Percentiles rank a stretch among this genome's conserved stretches.
Evolutionary conservation across 2,888 invertebrate genomes (phyloP).

Genomic region (Ditylenchus weischeri): DNA sequence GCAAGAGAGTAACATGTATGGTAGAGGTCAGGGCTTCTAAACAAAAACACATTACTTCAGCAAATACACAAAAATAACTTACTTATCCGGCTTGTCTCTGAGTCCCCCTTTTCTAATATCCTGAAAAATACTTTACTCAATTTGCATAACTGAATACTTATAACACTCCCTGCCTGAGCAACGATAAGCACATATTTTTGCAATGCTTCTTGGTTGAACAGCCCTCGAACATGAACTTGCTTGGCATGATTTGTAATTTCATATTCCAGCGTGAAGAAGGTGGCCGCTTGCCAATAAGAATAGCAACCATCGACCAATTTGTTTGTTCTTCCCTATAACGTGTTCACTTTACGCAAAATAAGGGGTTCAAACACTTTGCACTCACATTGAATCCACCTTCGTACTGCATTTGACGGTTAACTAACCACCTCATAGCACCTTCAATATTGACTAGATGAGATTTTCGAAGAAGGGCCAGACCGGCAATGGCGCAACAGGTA

Average conservation of each 20-base stretch:
- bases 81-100: slow-evolving; percentile 93
- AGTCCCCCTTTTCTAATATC: slow-evolving; percentile 71
- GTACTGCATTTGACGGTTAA: slow-evolving; percentile 82
- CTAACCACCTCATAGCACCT: slow-evolving; percentile 71
- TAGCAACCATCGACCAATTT: slow-evolving; percentile 98
- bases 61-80: slow-evolving; percentile 2
- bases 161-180: slow-evolving; percentile 68
- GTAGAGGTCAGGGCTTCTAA: slow-evolving; percentile 81
- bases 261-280: slow-evolving; percentile 78
- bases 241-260: slow-evolving; percentile 65
- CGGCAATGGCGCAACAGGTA: slow-evolving; percentile 90
- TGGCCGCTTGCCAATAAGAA: slow-evolving; percentile 96
- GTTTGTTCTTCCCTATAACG: slow-evolving; percentile 80
- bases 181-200: slow-evolving; percentile 92
- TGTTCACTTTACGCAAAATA: background rate
- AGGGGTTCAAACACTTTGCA: slow-evolving; percentile 66
- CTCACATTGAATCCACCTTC: slow-evolving; percentile 82
- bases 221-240: slow-evolving; percentile 6
- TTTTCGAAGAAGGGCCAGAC: slow-evolving; percentile 74
- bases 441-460: slow-evolving; percentile 29
- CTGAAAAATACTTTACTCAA: no score
- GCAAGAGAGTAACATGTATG: slow-evolving; percentile 95
- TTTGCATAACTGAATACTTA: no score
- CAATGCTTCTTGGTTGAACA: slow-evolving; percentile 61
- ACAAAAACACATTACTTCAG: slow-evolving; percentile 14